Percentiles rank a stretch among this genome's conserved stretches.
Evolutionary conservation across 1,140 invertebrate species (phyloP).

Genomic region (Elysia chlorotica): DNA sequence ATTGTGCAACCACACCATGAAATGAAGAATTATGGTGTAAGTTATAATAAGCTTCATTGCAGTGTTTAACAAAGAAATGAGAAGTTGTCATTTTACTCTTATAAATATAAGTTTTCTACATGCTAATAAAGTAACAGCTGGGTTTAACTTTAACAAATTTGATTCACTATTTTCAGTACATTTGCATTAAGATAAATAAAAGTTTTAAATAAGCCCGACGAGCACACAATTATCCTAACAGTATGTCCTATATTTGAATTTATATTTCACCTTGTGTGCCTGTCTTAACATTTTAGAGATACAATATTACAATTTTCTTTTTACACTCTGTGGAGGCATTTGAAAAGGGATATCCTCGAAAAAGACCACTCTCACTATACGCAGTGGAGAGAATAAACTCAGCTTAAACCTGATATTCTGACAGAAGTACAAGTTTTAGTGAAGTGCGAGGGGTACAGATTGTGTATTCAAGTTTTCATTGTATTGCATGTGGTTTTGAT

Average conservation of each 20-base stretch:
- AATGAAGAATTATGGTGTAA: slow-evolving; percentile 16
- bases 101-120: neutral
- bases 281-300: too few relatives aligned
- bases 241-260: too few relatives aligned
- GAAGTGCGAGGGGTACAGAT: neutral
- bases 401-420: neutral
- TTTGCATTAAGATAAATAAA: neutral
- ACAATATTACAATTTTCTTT: too few relatives aligned
- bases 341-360: neutral
- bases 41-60: neutral
- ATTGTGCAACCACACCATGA: slow-evolving; percentile 21
- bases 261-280: too few relatives aligned
- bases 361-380: neutral
- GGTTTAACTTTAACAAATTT: neutral
- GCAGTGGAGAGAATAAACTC: neutral
- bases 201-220: too few relatives aligned
- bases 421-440: neutral
- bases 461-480: too few relatives aligned
- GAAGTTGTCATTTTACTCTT: neutral
- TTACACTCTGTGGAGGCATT: too few relatives aligned
- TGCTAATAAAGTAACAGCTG: neutral
- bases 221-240: too few relatives aligned
- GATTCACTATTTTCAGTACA: neutral
- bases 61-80: neutral
- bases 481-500: too few relatives aligned